phyloP scores from a whole-genome alignment of 2,797 vertebrate genomes.

The Enteromius viviparus region DNA sequence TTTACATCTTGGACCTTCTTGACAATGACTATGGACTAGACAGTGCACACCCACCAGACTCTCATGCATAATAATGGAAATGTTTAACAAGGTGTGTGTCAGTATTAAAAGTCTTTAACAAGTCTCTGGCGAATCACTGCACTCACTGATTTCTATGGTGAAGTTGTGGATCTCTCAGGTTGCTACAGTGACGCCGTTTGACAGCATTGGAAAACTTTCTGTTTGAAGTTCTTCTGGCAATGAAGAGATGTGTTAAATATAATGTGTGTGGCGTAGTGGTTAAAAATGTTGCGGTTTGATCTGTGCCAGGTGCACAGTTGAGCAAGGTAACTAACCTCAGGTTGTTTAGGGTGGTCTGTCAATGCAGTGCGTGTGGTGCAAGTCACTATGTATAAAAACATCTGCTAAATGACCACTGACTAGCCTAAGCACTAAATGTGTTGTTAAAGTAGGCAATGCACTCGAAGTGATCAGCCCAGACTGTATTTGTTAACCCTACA shows the following conservation, averaged over 20 bases:
- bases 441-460: background rate
- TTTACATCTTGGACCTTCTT: constrained; percentile 20
- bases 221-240: constrained; percentile 20
- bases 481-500: constrained; percentile 32
- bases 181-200: constrained; percentile 59
- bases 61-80: constrained; percentile 22
- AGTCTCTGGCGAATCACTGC: constrained; percentile 32
- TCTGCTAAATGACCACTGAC: background rate
- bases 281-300: background rate
- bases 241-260: constrained; percentile 13
- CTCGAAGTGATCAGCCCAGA: background rate
- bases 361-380: background rate
- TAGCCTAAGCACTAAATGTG: background rate
- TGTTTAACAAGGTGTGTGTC: constrained; percentile 26
- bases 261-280: background rate
- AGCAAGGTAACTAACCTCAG: background rate
- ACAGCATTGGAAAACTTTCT: background rate
- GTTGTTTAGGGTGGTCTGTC: background rate
- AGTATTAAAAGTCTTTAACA: constrained; percentile 33
- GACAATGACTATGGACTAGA: constrained; percentile 25
- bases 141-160: constrained; percentile 51
- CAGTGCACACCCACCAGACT: constrained; percentile 20
- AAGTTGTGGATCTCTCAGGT: constrained; percentile 58
- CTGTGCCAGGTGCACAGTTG: background rate
- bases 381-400: background rate